Evolutionary conservation across 2,113 vertebrate species (phyloP), one percentile per base, ranked within the genome.

Genomic region (Ailurus styani): DNA sequence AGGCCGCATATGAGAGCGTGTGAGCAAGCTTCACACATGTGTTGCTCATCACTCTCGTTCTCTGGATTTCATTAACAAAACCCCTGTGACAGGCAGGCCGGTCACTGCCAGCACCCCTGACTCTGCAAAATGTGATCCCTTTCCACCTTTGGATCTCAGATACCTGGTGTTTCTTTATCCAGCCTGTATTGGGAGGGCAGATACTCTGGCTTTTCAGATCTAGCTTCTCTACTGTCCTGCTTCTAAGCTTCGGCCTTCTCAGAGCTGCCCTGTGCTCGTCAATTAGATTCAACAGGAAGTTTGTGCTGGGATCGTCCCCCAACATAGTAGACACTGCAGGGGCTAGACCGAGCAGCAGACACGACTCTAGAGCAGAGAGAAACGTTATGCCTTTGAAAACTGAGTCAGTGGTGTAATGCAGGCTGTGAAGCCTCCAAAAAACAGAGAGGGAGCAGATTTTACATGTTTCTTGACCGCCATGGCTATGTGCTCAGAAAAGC

Each of bases 31-130:
- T 50, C 62, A 29, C 93, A 96, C 97, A 81, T 66, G 52, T 93
- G 82, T 54, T 94, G 83, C 21, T 90, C 85, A 95, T 96, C 54
- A 27, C 27, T 75, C 52, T 40, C 14, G 7, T 82, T 66, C 83
- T 96, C 92, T 97, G 97, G 93, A 79, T 96, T 97, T 97, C 86
- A 12, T 50, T 96, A 97, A 91, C 90, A 92, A 93, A 97, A 77
- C 37, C 87, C 92, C 4, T 0, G 81, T 62, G 66, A 4, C 21
- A 91, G 93, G 70, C 97, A 97, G 70, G 87, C 91, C 29, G 84
- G 68, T 93, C 7, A 15, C 91, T 73, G 79, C 55, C 90, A 95
- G 72, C 85, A 23, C 79, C 90, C 82, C 85, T 84, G 91, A 70
- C 94, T 94, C 87, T 97, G 84, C 79, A 97, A 93, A 96, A 88